phyloP scores from a whole-genome alignment of 2,888 invertebrate genomes.

The Empis livida region DNA sequence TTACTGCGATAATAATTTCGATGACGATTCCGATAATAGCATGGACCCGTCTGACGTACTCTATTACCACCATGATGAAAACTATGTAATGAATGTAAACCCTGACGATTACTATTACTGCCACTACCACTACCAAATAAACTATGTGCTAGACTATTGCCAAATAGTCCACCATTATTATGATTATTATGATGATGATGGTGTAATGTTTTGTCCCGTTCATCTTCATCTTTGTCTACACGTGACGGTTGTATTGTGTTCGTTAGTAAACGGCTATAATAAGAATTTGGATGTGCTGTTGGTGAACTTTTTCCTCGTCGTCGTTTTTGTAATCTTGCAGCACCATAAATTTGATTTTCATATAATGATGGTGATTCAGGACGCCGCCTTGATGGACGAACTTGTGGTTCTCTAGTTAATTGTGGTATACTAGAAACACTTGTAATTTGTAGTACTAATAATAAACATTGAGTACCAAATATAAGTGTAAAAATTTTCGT shows the following conservation, averaged over 20 bases:
- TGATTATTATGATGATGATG: background rate
- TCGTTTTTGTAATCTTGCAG: no score
- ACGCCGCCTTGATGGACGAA: no score
- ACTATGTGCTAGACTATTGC: background rate
- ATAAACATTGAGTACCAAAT: no score
- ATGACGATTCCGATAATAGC: background rate
- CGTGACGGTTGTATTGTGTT: background rate
- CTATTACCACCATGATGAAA: background rate
- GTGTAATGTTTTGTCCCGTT: background rate
- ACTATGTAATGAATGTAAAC: background rate
- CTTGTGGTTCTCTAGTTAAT: no score
- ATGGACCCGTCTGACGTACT: background rate
- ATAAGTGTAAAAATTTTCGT: no score
- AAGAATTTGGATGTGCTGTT: background rate
- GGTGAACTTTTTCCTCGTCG: background rate
- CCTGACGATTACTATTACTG: background rate
- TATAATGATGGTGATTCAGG: no score
- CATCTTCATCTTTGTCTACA: background rate
- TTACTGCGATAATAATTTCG: no score
- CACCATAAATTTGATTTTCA: no score
- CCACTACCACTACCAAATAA: background rate
- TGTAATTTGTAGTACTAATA: no score
- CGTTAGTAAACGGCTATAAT: background rate
- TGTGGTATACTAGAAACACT: no score
- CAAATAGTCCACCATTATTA: background rate